Evolutionary conservation across 2,888 invertebrate genomes (phyloP), one percentile per base, ranked within the genome.

Genomic region (Phania funesta): DNA sequence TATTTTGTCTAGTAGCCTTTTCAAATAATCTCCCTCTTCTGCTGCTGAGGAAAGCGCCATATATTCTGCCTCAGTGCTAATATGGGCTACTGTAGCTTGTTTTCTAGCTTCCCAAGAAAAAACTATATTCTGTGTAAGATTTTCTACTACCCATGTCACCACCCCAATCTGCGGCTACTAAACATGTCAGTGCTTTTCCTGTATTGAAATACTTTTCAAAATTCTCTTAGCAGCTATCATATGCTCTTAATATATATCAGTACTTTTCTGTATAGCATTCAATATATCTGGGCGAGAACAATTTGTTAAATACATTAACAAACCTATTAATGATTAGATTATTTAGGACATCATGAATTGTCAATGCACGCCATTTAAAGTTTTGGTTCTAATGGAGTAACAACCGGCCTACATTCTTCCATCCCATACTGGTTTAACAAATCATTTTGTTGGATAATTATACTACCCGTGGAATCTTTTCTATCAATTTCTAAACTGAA

Each of bases 1-100:
- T 2, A 71, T 16, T 18, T 71, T 60, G 6, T 16, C 24, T 16
- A 71, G 16, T 7, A 71, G 48, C 7, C 32, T 54, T 9, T 41
- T 38, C 8, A 67, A 41, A 52, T 38, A 67, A 8, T 54, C 46
- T 1, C 24, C 48, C 13, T 48, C 48, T 98, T 83, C 93, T 92
- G 93, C 93, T 84, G 87, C 93, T 92, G 88, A 94, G 92, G 85
- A 93, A 92, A 89, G 87, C 80, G 84, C 85, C 84, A 41, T 41
- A 9, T 41, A 41, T 41, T 41, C 41, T n/a, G 41, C 41, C 16
- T 41, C 41, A 41, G 41, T 41, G 9, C 48, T 48, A 24, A 22
- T 48, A 24, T 24, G 48, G 1, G 48, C 48, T 8, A 48, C 48
- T 24, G 48, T 48, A 1, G 50, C 52, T 58, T 20, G 20, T 32